Evolutionary conservation across 1,140 invertebrate species (phyloP), one percentile per base, ranked within the genome.

Genomic region (Apis florea): DNA sequence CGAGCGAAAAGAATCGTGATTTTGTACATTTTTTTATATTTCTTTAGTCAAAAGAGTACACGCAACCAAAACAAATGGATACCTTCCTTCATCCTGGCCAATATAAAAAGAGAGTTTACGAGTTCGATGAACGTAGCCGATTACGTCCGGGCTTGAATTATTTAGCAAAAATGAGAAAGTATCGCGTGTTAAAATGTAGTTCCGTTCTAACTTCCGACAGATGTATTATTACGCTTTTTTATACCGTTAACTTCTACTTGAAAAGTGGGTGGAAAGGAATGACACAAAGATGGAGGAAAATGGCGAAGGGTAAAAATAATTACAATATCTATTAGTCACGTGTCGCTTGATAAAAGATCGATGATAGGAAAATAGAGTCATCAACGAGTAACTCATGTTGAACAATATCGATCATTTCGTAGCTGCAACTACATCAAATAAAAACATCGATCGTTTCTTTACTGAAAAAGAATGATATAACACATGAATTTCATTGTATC

Each of bases 151-250:
- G 17, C 11, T 15, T 82, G 73, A 69, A 82, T 69, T 82, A 69
- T 82, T 82, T 70, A 77, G 49, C 49, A 70, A 82, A 82, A 77
- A 68, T 70, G 80, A 56, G 31, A 63, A 77, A 56, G 47, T 70
- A 26, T 82, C n/a, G 80, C 80, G 80, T 82, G 80, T 69, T 54
- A 47, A 31, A n/a, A 56, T n/a, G 73, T 66, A 63, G 49, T 82
- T 82, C 64, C 74, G 64, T 70, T 82, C 49, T n/a, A 69, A 69
- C 56, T 70, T 82, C 80, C 64, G 58, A 9, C 56, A 68, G 58
- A 70, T 21, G 51, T 75, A 51, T 49, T 66, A 58, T 31, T 47
- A 58, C 15, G 21, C 53, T 58, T 73, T 73, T 68, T 67, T 56
- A 21, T 80, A 53, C 54, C 31, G 59, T 66, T 83, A 56, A 71